phyloP scores from a whole-genome alignment of 1,140 invertebrate species.

The Nasonia longicornis region DNA sequence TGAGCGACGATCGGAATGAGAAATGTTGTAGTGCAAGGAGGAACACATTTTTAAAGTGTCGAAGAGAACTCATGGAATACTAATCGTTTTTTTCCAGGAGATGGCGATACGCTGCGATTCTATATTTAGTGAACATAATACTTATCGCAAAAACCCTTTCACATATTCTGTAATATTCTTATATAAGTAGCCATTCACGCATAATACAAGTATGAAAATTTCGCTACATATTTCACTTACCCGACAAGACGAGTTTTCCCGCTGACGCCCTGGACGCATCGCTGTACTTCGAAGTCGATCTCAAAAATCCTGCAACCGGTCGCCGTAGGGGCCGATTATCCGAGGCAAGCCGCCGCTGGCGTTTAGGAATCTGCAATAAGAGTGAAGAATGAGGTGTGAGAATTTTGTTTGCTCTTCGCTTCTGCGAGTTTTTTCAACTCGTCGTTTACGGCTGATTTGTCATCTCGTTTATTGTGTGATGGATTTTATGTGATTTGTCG shows the following conservation, averaged over 20 bases:
- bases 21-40: background rate
- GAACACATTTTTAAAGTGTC: background rate
- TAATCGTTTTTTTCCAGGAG: too few species aligned
- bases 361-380: conserved; percentile 37
- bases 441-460: too few species aligned
- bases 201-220: background rate
- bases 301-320: conserved; percentile 31
- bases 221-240: background rate
- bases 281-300: background rate
- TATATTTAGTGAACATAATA: too few species aligned
- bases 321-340: conserved; percentile 20
- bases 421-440: too few species aligned
- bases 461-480: too few species aligned
- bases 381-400: conserved; percentile 7
- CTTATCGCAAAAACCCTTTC: too few species aligned
- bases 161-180: too few species aligned
- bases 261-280: background rate
- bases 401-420: too few species aligned
- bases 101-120: too few species aligned
- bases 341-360: background rate
- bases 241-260: background rate
- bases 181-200: background rate
- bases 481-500: too few species aligned
- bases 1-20: background rate
- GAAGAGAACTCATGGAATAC: background rate